Base-by-base conservation (phyloP, 2,113 vertebrate genomes). In the Poecilia latipinna region DNA sequence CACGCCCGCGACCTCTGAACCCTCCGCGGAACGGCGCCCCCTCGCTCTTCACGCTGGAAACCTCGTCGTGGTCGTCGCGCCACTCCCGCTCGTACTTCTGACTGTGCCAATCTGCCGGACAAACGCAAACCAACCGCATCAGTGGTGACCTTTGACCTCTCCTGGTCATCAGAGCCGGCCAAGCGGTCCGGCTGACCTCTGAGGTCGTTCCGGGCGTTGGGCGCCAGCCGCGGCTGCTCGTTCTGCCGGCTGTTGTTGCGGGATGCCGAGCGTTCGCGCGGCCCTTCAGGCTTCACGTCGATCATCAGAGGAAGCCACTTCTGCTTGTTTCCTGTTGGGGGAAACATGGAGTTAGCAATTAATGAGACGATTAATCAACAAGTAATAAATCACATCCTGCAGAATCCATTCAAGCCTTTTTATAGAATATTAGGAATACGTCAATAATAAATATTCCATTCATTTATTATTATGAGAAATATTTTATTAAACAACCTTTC, bases 221-320 rank as follows among this genome's bases (percentile, higher is more conserved):
- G 93, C 3, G 94, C 94, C 70, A 97, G 95, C 37, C 97, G 95
- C n/a, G 95, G 94, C 77, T 94, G 94, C 70, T 99, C 98, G 0
- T 96, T 97, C 8, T 96, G 98, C 19, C 96, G 95, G 29, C 91
- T 94, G 94, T 97, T 95, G 92, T 98, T 98, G 83, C 97, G 95
- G n/a, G 97, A 97, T 24, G 95, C 96, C 0, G 96, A 96, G 79
- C 98, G 97, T 86, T 99, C 98, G 61, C 97, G 93, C 24, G 96
- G 95, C 65, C 96, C 97, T 77, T 99, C 97, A 0, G 97, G 96
- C 93, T 99, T 99, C 95, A 99, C 96, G 82, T 99, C 98, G 70
- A 99, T 98, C 94, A 97, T 97, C 82, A 99, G 94, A 6, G 98
- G 98, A 88, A 99, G 97, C 98, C 98, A 99, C 93, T 96, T 98